phyloP scores from a whole-genome alignment of 1,140 invertebrate genomes.

The Saxidomus purpurata region DNA sequence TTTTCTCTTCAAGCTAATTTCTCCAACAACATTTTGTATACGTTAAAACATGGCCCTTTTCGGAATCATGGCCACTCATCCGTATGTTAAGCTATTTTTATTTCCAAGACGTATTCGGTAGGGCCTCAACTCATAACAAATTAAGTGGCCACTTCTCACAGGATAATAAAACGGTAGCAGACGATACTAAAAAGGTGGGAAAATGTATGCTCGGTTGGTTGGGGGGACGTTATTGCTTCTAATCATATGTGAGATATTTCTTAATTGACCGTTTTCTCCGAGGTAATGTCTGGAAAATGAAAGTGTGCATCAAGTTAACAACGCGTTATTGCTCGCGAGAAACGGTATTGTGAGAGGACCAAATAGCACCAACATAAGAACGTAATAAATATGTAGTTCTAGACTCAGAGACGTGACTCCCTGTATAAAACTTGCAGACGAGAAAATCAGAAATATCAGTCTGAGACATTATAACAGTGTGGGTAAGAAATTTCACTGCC shows the following conservation, averaged over 20 bases:
- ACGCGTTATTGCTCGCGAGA: slow-evolving; percentile 10
- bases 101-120: too few relatives aligned
- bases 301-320: slow-evolving; percentile 39
- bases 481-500: too few relatives aligned
- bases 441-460: too few relatives aligned
- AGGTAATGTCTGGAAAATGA: slow-evolving; percentile 48
- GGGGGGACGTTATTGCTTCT: slow-evolving; percentile 21
- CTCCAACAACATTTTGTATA: too few relatives aligned
- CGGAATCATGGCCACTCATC: too few relatives aligned
- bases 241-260: slow-evolving; percentile 55
- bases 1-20: too few relatives aligned
- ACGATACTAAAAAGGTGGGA: slow-evolving; percentile 18
- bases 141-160: slow-evolving; percentile 40
- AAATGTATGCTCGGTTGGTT: neutral
- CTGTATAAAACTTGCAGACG: too few relatives aligned
- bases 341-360: neutral
- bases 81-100: too few relatives aligned
- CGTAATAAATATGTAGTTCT: too few relatives aligned
- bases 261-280: slow-evolving; percentile 50
- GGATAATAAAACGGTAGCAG: slow-evolving; percentile 5
- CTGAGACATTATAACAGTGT: too few relatives aligned
- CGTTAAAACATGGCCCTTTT: too few relatives aligned
- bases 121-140: slow-evolving; percentile 1
- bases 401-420: neutral
- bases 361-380: neutral